Base-by-base conservation (phyloP, 2,113 vertebrate species). In the Atherinomorus stipes region DNA sequence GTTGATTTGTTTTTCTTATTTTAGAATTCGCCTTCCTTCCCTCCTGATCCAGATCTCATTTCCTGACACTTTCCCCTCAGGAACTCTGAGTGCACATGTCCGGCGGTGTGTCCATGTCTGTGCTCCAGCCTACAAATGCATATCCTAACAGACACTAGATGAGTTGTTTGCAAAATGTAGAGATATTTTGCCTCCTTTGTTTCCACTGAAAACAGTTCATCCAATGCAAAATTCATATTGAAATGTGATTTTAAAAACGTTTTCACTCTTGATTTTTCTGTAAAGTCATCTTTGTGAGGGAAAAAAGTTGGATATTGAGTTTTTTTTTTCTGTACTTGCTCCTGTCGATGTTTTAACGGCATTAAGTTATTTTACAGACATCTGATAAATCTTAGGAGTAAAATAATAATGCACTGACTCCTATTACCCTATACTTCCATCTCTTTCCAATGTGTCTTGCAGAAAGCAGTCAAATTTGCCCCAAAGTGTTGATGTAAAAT, bases 1-100 rank as follows among this genome's bases (percentile, higher is more conserved):
- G 88, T 87, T 90, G 88, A 89, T 91, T 91, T 87, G 84, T 90
- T 88, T 85, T 85, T 71, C 84, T 84, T 80, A 85, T 90, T 90
- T 90, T 88, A 88, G 78, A 87, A 75, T 83, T 84, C 78, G 61
- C 72, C 85, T 88, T 87, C 83, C 83, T 88, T 71, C 59, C 62
- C 63, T 84, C 69, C 78, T 65, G 77, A 91, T 86, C 78, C 73
- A 81, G 75, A 85, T 82, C 88, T 90, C 73, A 91, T 91, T 91
- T 91, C 90, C 90, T 89, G 85, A 85, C 88, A 80, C 78, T 74
- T 71, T 31, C 26, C 75, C 69, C 42, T 25, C 13, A 71, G 85
- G 83, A 81, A 10, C 74, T 61, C 26, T 26, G 70, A 53, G 63
- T 26, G 59, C 53, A 58, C 50, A 42, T 49, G 28, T 61, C 53